Base-by-base conservation (phyloP, 2,888 invertebrate species). In the Sinotaia quadrata region DNA sequence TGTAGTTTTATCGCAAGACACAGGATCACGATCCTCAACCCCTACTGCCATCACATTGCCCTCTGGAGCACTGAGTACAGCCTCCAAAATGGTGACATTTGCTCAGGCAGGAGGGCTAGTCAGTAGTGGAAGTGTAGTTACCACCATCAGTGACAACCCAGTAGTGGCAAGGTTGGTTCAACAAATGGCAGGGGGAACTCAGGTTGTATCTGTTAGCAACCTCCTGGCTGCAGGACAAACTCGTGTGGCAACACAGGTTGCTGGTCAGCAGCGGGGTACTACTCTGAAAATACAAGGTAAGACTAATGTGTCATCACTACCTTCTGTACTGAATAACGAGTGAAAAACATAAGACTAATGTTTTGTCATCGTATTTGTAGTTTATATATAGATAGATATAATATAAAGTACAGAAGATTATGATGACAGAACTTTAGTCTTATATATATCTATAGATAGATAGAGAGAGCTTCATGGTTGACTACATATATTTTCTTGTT, bases 131-230 rank as follows among this genome's bases (percentile, higher is more conserved):
- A 12, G 41, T n/a, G 62, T 54, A 24, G 68, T 52, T 12, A 51
- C 72, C 2, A 60, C 74, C 1, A 71, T 72, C 10, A 72, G 74
- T 10, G 76, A 74, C 52, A 71, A 73, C 12, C 80, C 83, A 7
- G 75, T 84, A 36, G 80, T 85, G 60, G 82, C 85, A 1, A 75
- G 82, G 21, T 73, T 84, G 8, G 78, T 84, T 44, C 82, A 83
- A 63, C 84, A 83, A 61, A 76, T 75, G 74, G 74, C 74, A 34
- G 70, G 75, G 41, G 78, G 74, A 0, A 78, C 76, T 57, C 83
- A 84, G 71, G 78, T 84, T 75, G 76, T 84, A 37, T 81, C 81
- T 29, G 81, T 83, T 1, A 77, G 81, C 62, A 83, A 79, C 61
- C 71, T 84, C 10, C 73, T 83, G 57, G 76, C 81, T 37, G 81